Percentiles rank a stretch among this genome's conserved stretches.
Conservation (phyloP, 2,888 invertebrate genomes). For the Aleiodes alternator region DNA sequence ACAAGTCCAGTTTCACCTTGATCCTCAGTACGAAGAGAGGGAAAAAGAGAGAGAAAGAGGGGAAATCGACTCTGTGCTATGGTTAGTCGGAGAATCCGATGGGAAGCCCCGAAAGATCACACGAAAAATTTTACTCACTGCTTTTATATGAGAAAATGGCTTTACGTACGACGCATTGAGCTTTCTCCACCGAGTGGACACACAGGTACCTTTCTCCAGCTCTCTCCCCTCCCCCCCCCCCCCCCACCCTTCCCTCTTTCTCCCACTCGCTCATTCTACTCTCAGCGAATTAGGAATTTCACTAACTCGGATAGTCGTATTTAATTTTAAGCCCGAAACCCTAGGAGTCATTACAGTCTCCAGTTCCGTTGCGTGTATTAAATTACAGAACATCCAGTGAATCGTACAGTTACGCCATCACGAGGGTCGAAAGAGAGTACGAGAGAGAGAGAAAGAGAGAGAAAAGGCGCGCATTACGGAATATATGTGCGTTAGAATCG, state of each 20-base stretch:
- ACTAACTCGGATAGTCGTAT: conserved; percentile 74
- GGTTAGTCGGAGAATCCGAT: conserved; percentile 49
- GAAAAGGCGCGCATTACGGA: conserved; percentile 60
- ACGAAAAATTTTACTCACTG: conserved; percentile 71
- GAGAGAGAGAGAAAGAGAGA: conserved; percentile 46
- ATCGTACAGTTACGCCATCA: conserved; percentile 32
- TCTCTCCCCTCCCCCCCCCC: not conserved
- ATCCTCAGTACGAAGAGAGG: conserved; percentile 41
- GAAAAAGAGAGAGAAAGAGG: conserved; percentile 18
- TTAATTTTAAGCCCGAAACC: conserved; percentile 76
- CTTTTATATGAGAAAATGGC: conserved; percentile 53
- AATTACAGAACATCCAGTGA: conserved; percentile 66
- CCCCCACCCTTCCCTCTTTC: no score
- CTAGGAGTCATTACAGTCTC: conserved; percentile 73
- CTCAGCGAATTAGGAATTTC: conserved; percentile 74
- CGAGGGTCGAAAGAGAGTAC: conserved; percentile 41
- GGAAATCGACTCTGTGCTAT: not conserved
- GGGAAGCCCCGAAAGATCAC: conserved; percentile 74
- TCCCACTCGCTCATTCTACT: conserved; percentile 14
- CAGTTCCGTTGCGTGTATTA: conserved; percentile 73
- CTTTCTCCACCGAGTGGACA: conserved; percentile 21
- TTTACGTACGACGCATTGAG: conserved; percentile 35
- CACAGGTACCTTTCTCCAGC: conserved; percentile 17
- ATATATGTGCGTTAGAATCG: conserved; percentile 60
- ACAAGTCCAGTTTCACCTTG: conserved; percentile 70